Conservation (phyloP, 2,797 vertebrate species). For the Gobio occitaniae region DNA sequence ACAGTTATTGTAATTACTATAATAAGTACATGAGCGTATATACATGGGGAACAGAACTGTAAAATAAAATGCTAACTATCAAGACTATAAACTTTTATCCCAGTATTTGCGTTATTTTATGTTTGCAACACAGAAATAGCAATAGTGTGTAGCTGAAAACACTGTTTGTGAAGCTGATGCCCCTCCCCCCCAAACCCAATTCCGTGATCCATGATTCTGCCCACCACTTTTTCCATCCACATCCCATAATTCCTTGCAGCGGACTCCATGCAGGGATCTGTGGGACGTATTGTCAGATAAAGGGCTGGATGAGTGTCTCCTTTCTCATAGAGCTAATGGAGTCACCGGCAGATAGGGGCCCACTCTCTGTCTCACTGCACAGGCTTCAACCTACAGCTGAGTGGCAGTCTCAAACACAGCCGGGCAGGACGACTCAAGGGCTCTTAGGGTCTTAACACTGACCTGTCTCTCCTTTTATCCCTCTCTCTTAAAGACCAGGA, state of each 20-base stretch:
- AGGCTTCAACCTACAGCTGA: constrained; percentile 35
- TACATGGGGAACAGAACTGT: too few relatives aligned
- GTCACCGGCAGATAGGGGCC: constrained; percentile 30
- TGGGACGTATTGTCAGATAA: constrained; percentile 50
- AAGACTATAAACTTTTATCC: too few relatives aligned
- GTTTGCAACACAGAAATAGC: too few relatives aligned
- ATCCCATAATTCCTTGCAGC: constrained; percentile 9
- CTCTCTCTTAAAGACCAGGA: constrained; percentile 35
- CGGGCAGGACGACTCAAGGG: constrained; percentile 13
- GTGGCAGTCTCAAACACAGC: constrained; percentile 35
- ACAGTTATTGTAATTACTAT: too few relatives aligned
- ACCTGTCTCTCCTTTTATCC: constrained; percentile 46
- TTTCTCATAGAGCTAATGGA: constrained; percentile 40
- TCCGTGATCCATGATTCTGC: neutral
- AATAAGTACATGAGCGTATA: too few relatives aligned
- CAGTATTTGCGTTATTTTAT: too few relatives aligned
- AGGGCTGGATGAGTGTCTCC: constrained; percentile 34
- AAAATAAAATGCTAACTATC: too few relatives aligned
- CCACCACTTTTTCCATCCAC: neutral
- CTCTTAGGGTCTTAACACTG: constrained; percentile 37
- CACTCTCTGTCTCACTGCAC: constrained; percentile 20
- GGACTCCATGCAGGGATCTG: neutral
- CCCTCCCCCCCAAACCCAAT: too few relatives aligned
- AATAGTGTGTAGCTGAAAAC: too few relatives aligned
- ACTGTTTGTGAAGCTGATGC: too few relatives aligned